These are phyloP conservation scores for Camponotus vicinus DNA, from an alignment of 1,140 invertebrate genomes.

Conservation along the genomic window DNA sequence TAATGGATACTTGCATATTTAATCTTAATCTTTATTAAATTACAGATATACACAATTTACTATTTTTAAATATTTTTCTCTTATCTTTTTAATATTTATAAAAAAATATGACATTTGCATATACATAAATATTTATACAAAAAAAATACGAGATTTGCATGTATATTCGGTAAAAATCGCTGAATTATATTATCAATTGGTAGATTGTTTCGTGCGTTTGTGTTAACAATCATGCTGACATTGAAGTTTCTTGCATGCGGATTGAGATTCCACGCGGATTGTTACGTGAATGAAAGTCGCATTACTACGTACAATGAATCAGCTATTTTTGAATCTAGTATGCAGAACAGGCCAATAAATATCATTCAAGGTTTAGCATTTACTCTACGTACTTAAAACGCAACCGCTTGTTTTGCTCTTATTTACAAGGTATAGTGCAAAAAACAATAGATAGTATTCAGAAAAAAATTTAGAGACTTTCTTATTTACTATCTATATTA, in stretches of 20 bases:
- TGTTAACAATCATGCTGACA: slow-evolving; percentile 48
- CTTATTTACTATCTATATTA: background rate
- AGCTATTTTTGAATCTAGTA: slow-evolving; percentile 72
- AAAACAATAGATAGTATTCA: background rate
- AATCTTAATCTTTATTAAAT: background rate
- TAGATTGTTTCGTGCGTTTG: background rate
- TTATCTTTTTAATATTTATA: slow-evolving; percentile 21
- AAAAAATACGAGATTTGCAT: too few species aligned
- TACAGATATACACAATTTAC: background rate
- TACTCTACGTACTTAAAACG: slow-evolving; percentile 32
- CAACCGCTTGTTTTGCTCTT: slow-evolving; percentile 1
- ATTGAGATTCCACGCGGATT: slow-evolving; percentile 54
- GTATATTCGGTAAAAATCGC: slow-evolving; percentile 1
- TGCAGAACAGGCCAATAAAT: slow-evolving; percentile 72
- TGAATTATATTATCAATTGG: background rate
- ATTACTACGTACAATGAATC: slow-evolving; percentile 69
- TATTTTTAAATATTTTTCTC: slow-evolving; percentile 8
- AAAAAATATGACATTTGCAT: background rate
- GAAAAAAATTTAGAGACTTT: background rate
- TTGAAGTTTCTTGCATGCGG: slow-evolving; percentile 50
- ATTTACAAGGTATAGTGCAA: background rate
- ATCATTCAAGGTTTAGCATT: slow-evolving; percentile 69
- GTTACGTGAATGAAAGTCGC: slow-evolving; percentile 65
- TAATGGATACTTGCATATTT: background rate
- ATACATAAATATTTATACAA: too few species aligned